phyloP scores from a whole-genome alignment of 2,888 invertebrate genomes.

The Lepidochitona cinerea region DNA sequence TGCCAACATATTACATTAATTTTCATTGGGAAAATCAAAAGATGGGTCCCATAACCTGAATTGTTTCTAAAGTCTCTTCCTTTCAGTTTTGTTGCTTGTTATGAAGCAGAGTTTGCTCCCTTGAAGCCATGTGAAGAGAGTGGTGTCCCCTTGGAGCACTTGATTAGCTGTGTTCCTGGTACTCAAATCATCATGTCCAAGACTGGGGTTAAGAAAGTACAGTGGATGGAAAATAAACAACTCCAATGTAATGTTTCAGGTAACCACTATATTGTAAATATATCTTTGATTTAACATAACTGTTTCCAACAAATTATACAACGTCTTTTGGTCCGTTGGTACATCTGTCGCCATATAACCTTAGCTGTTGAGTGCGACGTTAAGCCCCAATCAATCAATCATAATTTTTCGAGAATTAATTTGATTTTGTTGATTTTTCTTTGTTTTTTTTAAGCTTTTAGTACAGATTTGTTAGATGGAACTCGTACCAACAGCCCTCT shows the following conservation, averaged over 20 bases:
- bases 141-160: constrained; percentile 87
- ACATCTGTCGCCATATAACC: too few species aligned
- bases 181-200: constrained; percentile 75
- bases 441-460: too few species aligned
- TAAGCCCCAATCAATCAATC: too few species aligned
- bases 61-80: neutral
- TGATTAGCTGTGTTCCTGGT: constrained; percentile 86
- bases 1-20: too few species aligned
- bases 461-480: constrained; percentile 17
- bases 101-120: constrained; percentile 81
- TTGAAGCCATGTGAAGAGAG: constrained; percentile 75
- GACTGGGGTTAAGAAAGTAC: constrained; percentile 76
- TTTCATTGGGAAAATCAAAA: too few species aligned
- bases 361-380: too few species aligned
- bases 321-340: too few species aligned
- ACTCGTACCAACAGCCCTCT: constrained; percentile 39
- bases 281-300: too few species aligned
- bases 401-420: too few species aligned
- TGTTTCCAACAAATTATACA: too few species aligned
- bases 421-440: too few species aligned
- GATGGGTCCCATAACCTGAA: too few species aligned
- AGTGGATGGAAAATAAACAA: constrained; percentile 70
- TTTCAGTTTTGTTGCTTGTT: constrained; percentile 84
- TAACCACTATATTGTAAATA: neutral
- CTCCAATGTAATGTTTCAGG: constrained; percentile 21